phyloP scores from a whole-genome alignment of 2,797 vertebrate species.

The Numenius phaeopus region DNA sequence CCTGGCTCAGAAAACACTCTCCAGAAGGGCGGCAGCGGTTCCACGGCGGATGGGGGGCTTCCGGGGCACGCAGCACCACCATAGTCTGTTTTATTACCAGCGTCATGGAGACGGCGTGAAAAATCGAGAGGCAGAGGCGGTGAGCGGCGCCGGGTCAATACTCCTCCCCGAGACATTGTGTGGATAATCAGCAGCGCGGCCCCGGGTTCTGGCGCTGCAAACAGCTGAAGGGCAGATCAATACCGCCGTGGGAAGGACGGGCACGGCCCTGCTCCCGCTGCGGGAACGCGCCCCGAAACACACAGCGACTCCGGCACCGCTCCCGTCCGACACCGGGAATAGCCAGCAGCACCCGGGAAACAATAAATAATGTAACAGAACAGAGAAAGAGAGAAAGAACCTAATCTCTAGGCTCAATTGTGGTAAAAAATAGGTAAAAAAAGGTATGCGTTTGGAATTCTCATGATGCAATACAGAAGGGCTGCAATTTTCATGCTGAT shows the following conservation, averaged over 20 bases:
- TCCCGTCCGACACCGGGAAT: background rate
- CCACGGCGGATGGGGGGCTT: slow-evolving; percentile 28
- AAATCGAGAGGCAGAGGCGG: slow-evolving; percentile 82
- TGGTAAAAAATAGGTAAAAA: background rate
- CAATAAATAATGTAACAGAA: rapidly evolving
- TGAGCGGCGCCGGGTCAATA: slow-evolving; percentile 84
- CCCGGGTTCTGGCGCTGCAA: slow-evolving; percentile 78
- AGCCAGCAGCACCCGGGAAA: rapidly evolving
- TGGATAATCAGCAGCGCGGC: slow-evolving; percentile 82
- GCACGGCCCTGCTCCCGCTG: slow-evolving; percentile 64
- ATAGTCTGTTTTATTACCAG: slow-evolving; percentile 82
- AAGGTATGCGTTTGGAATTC: background rate
- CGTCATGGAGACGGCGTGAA: slow-evolving; percentile 85
- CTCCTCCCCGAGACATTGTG: slow-evolving; percentile 80
- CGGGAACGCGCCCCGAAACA: slow-evolving; percentile 55
- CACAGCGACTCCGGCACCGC: background rate
- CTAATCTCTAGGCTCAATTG: background rate
- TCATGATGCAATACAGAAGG: background rate
- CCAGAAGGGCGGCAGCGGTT: slow-evolving; percentile 38
- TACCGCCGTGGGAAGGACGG: slow-evolving; percentile 82
- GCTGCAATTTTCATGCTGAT: background rate
- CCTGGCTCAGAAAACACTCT: slow-evolving; percentile 40
- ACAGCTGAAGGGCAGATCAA: slow-evolving; percentile 85
- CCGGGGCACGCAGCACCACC: slow-evolving; percentile 62
- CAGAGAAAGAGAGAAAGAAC: no score